These are phyloP conservation scores for Atta texana DNA, from an alignment of 1,140 invertebrate genomes.

Conservation along the genomic window DNA sequence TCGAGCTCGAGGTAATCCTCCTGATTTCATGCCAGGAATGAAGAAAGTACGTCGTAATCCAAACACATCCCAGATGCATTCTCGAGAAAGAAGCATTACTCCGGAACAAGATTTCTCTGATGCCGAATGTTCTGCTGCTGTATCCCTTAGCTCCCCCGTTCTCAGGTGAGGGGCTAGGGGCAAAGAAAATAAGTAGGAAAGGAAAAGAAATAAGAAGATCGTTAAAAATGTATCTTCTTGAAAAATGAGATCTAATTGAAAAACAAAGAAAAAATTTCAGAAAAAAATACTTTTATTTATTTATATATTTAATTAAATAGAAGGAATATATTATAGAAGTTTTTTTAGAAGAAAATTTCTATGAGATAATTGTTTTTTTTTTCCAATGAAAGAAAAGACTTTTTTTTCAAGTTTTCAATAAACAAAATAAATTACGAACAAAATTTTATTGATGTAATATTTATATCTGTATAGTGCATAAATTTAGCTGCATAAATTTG, in stretches of 20 bases:
- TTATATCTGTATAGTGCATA: background rate
- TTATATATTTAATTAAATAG: constrained; percentile 10
- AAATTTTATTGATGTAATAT: background rate
- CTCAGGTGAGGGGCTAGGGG: constrained; percentile 22
- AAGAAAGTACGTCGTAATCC: constrained; percentile 45
- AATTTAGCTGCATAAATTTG: background rate
- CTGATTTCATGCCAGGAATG: background rate
- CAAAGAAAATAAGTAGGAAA: background rate
- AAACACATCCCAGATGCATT: constrained; percentile 15
- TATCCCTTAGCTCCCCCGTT: background rate
- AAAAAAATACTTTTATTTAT: background rate
- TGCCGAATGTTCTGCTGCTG: background rate
- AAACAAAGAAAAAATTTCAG: constrained; percentile 7
- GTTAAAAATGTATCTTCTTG: constrained; percentile 7
- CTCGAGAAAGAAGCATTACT: constrained; percentile 5
- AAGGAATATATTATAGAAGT: background rate
- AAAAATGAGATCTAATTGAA: constrained; percentile 9
- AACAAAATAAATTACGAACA: background rate
- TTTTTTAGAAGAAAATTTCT: background rate
- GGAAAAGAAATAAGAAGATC: background rate
- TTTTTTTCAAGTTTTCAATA: background rate
- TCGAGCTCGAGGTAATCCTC: background rate
- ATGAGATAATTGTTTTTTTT: too few species aligned
- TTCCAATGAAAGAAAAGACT: background rate
- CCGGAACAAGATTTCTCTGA: constrained; percentile 49